Conservation (phyloP, 2,113 vertebrate genomes). For the Psittacus erithacus region DNA sequence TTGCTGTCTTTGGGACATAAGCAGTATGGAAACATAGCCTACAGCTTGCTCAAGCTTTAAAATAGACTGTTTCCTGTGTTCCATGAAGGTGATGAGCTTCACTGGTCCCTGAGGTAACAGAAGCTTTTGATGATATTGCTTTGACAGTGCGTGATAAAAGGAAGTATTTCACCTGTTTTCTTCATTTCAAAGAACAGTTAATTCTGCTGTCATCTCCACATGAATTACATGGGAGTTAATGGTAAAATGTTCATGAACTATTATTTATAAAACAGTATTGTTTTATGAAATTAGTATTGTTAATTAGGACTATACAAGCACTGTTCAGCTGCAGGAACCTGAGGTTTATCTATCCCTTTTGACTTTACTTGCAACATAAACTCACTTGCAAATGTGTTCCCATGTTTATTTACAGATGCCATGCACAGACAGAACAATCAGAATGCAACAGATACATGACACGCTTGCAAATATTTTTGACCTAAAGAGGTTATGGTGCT, state of each 20-base stretch:
- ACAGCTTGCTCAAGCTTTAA: not conserved
- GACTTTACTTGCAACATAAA: not conserved
- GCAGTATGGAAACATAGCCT: not conserved
- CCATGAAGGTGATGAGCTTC: not conserved
- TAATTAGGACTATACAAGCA: not conserved
- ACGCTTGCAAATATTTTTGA: not conserved
- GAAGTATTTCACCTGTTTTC: not conserved
- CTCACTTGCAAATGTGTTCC: not conserved
- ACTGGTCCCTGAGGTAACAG: not conserved
- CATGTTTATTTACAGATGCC: not conserved
- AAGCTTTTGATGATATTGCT: not conserved
- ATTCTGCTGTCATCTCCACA: not conserved
- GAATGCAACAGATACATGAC: accelerated
- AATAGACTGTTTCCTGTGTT: not conserved
- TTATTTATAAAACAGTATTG: not conserved
- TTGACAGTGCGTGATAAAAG: not conserved
- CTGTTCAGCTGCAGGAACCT: not conserved
- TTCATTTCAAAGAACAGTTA: not conserved
- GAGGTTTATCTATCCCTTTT: not conserved
- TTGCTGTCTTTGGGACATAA: not conserved
- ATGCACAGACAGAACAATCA: not conserved
- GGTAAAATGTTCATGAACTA: not conserved
- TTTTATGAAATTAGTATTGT: not conserved
- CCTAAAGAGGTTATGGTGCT: not conserved
- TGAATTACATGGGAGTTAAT: not conserved